Percentiles rank a stretch among this genome's conserved stretches.
phyloP scores from a whole-genome alignment of 2,797 vertebrate genomes.

The Oceanodroma leucorhoa region DNA sequence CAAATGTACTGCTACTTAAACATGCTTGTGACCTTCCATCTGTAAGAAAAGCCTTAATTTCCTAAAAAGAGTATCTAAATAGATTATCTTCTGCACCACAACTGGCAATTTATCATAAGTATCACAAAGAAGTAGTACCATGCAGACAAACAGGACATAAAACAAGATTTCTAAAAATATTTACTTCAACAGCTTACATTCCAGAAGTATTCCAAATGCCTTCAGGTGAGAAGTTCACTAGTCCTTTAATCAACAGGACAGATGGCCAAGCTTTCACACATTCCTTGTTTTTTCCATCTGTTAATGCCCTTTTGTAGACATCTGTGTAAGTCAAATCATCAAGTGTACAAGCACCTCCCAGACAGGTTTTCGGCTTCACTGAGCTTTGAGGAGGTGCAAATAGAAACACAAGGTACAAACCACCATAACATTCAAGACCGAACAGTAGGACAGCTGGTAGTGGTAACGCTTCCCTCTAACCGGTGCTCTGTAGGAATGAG shows the following conservation, averaged over 20 bases:
- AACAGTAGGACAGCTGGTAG: not conserved
- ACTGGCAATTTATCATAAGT: not conserved
- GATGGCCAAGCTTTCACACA: not conserved
- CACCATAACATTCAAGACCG: accelerated
- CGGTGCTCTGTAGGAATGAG: accelerated
- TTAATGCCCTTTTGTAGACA: not conserved
- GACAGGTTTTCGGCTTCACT: not conserved
- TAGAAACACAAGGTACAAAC: not conserved
- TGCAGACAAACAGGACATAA: not conserved
- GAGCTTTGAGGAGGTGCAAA: not conserved
- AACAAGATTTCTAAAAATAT: not conserved
- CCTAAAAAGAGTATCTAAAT: not conserved
- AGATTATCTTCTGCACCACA: not conserved
- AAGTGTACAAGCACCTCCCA: not conserved
- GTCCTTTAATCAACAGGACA: not conserved
- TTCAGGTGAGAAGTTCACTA: not conserved
- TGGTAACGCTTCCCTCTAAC: no score
- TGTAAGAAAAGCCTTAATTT: not conserved
- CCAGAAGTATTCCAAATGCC: not conserved
- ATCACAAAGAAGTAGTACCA: not conserved
- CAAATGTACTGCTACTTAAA: not conserved
- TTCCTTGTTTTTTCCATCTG: not conserved
- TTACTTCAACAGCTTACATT: not conserved
- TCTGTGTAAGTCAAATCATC: not conserved
- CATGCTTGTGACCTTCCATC: not conserved